Conservation (phyloP, 2,888 invertebrate species). For the Eupithecia vulgata region DNA sequence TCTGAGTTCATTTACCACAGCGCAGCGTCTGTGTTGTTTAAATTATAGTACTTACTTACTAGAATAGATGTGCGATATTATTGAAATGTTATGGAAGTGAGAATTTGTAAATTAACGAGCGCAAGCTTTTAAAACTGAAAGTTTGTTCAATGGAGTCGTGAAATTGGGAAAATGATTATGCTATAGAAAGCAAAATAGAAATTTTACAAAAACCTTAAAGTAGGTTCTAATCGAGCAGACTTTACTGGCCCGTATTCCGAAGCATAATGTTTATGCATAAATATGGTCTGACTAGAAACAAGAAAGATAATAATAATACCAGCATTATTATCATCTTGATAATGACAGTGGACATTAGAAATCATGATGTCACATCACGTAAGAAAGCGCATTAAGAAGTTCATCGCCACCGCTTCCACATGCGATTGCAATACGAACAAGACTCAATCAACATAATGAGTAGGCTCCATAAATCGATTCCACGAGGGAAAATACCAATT, state of each 20-base stretch:
- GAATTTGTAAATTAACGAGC: slow-evolving; percentile 39
- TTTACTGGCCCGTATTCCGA: not conserved
- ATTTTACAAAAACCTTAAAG: not conserved
- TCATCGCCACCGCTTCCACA: slow-evolving; percentile 44
- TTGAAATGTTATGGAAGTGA: slow-evolving; percentile 45
- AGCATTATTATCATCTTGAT: slow-evolving; percentile 3
- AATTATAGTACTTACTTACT: slow-evolving; percentile 53
- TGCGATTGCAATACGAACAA: slow-evolving; percentile 51
- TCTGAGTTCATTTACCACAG: slow-evolving; percentile 56
- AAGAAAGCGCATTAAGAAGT: slow-evolving; percentile 65
- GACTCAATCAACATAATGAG: slow-evolving; percentile 46
- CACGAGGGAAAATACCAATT: slow-evolving; percentile 24
- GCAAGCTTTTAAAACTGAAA: slow-evolving; percentile 27
- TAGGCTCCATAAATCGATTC: slow-evolving; percentile 47
- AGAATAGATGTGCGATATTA: slow-evolving; percentile 47
- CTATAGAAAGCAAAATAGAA: slow-evolving; percentile 1
- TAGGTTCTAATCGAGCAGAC: not conserved
- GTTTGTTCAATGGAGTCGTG: slow-evolving; percentile 13
- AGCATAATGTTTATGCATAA: not conserved
- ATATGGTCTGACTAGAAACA: not conserved
- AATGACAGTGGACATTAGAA: slow-evolving; percentile 23
- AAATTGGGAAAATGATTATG: not conserved
- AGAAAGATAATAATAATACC: slow-evolving; percentile 8
- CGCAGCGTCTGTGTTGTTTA: slow-evolving; percentile 56
- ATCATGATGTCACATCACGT: slow-evolving; percentile 54